Percentiles rank a stretch among this genome's conserved stretches.
These are phyloP conservation scores for Tiaroga cobitis DNA, from an alignment of 2,797 vertebrate species.

Conservation along the genomic window DNA sequence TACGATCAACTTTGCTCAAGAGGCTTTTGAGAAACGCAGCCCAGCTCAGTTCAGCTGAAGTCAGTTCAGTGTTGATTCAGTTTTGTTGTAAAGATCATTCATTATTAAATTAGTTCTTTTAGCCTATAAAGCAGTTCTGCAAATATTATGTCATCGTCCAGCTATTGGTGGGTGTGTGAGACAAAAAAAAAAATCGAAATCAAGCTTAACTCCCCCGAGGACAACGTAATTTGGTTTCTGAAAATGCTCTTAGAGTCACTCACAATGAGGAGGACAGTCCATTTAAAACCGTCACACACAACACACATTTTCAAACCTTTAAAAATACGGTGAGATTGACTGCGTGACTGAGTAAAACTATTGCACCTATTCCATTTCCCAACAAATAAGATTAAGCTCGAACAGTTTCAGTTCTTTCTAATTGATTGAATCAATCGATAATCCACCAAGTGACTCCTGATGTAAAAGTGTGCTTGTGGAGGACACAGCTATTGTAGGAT, in stretches of 20 bases:
- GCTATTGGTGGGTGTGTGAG: neutral
- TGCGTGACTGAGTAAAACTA: neutral
- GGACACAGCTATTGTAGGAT: neutral
- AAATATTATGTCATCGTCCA: too few species aligned
- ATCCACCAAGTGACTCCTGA: neutral
- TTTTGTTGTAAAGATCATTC: too few species aligned
- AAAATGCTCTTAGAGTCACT: neutral
- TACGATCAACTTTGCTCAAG: too few species aligned
- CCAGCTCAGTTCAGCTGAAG: too few species aligned
- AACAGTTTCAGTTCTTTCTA: neutral
- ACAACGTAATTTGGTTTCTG: neutral
- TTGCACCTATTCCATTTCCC: neutral
- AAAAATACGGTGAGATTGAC: too few species aligned
- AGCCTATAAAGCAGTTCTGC: too few species aligned
- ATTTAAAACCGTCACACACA: neutral
- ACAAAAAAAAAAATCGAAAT: neutral
- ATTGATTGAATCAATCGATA: slow-evolving; percentile 3
- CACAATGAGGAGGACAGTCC: neutral
- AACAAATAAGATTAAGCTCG: neutral
- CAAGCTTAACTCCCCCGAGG: neutral
- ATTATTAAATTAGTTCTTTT: too few species aligned
- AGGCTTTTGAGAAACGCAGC: too few species aligned
- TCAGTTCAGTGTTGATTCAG: too few species aligned
- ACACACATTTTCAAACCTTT: neutral
- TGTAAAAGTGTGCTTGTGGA: neutral